phyloP scores from a whole-genome alignment of 2,797 vertebrate genomes.

The Centroberyx gerrardi region DNA sequence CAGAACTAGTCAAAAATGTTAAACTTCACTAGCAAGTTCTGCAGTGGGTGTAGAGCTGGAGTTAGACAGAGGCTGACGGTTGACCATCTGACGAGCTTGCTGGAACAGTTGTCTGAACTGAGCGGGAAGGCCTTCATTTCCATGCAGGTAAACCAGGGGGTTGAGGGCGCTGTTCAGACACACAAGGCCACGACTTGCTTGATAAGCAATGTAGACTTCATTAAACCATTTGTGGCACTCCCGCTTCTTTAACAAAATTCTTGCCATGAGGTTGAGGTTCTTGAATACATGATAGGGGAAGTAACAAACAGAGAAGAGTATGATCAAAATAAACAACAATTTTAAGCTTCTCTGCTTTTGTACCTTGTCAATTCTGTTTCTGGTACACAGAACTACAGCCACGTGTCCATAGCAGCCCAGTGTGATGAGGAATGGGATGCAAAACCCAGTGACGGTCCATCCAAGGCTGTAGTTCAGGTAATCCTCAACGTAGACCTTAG shows the following conservation, averaged over 20 bases:
- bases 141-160: constrained; percentile 85
- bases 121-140: constrained; percentile 65
- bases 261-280: constrained; percentile 84
- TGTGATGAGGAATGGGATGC: constrained; percentile 83
- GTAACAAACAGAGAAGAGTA: constrained; percentile 88
- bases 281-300: constrained; percentile 87
- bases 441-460: constrained; percentile 82
- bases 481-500: fast-evolving
- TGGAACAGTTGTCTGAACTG: neutral
- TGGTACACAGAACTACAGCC: constrained; percentile 75
- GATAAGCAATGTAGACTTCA: constrained; percentile 81
- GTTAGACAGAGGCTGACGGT: no score
- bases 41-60: no score
- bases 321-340: constrained; percentile 80
- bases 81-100: neutral
- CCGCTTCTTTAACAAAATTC: constrained; percentile 48
- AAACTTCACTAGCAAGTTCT: no score
- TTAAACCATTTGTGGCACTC: constrained; percentile 64
- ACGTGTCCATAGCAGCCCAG: constrained; percentile 87
- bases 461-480: constrained; percentile 82
- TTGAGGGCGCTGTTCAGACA: constrained; percentile 89
- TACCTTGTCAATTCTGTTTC: constrained; percentile 55
- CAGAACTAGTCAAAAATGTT: no score
- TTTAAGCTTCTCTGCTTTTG: constrained; percentile 80
- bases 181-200: constrained; percentile 85